phyloP scores from a whole-genome alignment of 2,888 invertebrate species.

The Parnassius smintheus region DNA sequence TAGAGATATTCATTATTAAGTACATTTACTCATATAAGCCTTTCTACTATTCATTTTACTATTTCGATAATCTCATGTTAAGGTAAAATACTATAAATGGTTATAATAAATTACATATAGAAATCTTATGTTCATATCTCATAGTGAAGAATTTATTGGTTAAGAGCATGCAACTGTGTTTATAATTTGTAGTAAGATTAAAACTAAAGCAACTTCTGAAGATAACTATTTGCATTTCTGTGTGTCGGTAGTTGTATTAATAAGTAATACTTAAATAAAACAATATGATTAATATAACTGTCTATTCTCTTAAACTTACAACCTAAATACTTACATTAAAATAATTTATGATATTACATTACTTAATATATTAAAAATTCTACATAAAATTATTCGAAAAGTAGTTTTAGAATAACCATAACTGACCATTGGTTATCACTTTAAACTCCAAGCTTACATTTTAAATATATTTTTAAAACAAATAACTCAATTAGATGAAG shows the following conservation, averaged over 20 bases:
- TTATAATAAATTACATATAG: not conserved
- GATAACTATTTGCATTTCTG: not conserved
- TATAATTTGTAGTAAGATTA: not conserved
- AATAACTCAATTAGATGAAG: no score
- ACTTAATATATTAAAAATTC: slow-evolving; percentile 61
- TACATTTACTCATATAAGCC: not conserved
- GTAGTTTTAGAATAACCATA: slow-evolving; percentile 45
- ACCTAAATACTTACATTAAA: slow-evolving; percentile 35
- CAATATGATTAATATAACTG: slow-evolving; percentile 40
- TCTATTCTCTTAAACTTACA: slow-evolving; percentile 20
- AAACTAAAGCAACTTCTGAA: not conserved
- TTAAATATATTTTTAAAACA: no score
- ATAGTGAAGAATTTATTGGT: not conserved
- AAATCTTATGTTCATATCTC: not conserved
- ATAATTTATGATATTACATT: slow-evolving; percentile 50
- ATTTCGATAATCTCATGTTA: not conserved
- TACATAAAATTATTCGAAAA: slow-evolving; percentile 48
- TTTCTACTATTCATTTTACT: not conserved
- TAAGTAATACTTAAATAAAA: slow-evolving; percentile 34
- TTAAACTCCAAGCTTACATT: no score
- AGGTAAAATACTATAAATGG: not conserved
- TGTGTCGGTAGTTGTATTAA: slow-evolving; percentile 25
- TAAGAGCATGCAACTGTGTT: not conserved
- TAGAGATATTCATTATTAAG: no score
- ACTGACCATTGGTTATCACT: no score